phyloP scores from a whole-genome alignment of 2,797 vertebrate genomes.

The Pelodytes ibericus region DNA sequence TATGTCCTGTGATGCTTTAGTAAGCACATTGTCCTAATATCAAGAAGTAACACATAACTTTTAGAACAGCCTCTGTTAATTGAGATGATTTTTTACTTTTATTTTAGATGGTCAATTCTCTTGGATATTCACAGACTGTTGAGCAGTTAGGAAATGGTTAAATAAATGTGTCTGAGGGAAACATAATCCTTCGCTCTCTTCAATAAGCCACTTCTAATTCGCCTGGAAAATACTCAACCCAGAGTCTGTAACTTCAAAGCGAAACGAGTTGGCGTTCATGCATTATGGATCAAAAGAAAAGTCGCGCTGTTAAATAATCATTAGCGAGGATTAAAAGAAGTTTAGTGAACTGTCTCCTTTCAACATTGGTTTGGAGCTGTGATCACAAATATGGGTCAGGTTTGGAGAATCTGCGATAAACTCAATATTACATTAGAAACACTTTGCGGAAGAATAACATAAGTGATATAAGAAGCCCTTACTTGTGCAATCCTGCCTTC shows the following conservation, averaged over 20 bases:
- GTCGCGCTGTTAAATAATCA: slow-evolving; percentile 33
- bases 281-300: slow-evolving; percentile 27
- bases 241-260: slow-evolving; percentile 32
- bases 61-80: too few relatives aligned
- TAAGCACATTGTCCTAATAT: too few relatives aligned
- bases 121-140: too few relatives aligned
- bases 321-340: slow-evolving; percentile 14
- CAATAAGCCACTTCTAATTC: slow-evolving; percentile 26
- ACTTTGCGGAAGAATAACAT: too few relatives aligned
- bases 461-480: too few relatives aligned
- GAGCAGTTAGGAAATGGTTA: background rate
- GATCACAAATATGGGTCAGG: slow-evolving; percentile 13
- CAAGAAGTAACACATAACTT: too few relatives aligned
- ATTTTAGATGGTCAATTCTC: too few relatives aligned
- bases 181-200: slow-evolving; percentile 15
- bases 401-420: too few relatives aligned
- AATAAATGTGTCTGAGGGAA: background rate
- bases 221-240: slow-evolving; percentile 12
- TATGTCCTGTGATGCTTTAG: too few relatives aligned
- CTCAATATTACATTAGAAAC: too few relatives aligned
- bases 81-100: too few relatives aligned
- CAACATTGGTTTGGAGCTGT: background rate
- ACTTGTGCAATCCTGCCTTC: too few relatives aligned
- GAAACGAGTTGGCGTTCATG: background rate
- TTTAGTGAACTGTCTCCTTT: slow-evolving; percentile 16